Base-by-base conservation (phyloP, 2,113 vertebrate genomes). In the Boleophthalmus pectinirostris region DNA sequence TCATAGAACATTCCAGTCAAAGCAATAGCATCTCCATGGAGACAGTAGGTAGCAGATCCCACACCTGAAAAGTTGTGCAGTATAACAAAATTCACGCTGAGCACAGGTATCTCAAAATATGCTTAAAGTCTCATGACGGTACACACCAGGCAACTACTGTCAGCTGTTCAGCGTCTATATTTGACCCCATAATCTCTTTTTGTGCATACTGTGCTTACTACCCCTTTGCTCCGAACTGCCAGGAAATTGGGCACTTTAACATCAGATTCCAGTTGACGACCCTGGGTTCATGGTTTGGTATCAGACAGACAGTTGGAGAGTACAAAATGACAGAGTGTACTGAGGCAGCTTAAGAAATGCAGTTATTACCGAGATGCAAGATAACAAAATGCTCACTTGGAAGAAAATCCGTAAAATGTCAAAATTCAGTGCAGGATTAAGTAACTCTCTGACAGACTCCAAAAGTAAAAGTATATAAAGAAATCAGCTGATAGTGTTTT, bases 221-320 rank as follows among this genome's bases (percentile, higher is more conserved):
- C 77, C 54, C 68, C 78, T 78, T 74, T 76, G 10, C 73, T 83
- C 79, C 70, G 87, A 85, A 86, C 75, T 83, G 85, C 47, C 66
- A 82, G 83, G 66, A 82, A 81, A 70, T 70, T 77, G 75, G 78
- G 80, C 70, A 57, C 75, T 83, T 64, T 2, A 74, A 72, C 80
- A 51, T 69, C 78, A 80, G 69, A 72, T 84, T 86, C 8, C 79
- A 58, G 72, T 78, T 54, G 70, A 51, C 75, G 73, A 75, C 68
- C 82, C 82, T 83, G 78, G 80, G 66, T 61, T 74, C 29, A 29
- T 4, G 29, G 29, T 29, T 29, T 29, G 29, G 29, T 83, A n/a
- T n/a, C n/a, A n/a, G n/a, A n/a, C n/a, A n/a, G 82, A 79, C 66
- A 64, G 58, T 45, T 58, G 51, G 57, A 80, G 46, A 82, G 51